Percentiles rank a stretch among this genome's conserved stretches.
Conservation (phyloP, 2,888 invertebrate species). For the Byasa hedistus region DNA sequence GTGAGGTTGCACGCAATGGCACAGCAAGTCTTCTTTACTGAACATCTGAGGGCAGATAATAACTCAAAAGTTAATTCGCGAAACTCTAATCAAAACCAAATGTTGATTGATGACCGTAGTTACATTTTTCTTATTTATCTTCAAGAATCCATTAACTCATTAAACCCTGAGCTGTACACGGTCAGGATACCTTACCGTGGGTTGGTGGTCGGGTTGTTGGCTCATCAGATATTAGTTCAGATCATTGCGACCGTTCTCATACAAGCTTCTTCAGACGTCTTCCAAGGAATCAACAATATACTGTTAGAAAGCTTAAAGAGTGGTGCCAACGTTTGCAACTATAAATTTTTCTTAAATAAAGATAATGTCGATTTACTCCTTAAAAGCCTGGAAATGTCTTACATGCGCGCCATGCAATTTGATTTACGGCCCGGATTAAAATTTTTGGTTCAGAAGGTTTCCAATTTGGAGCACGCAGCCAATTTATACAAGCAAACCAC, state of each 20-base stretch:
- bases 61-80: conserved; percentile 56
- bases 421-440: conserved; percentile 95
- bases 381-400: conserved; percentile 89
- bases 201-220: conserved; percentile 91
- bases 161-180: conserved; percentile 88
- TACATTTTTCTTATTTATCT: conserved; percentile 93
- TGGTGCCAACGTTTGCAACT: conserved; percentile 65
- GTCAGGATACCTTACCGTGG: conserved; percentile 92
- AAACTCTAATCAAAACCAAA: conserved; percentile 62
- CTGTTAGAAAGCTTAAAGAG: conserved; percentile 76
- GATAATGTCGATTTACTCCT: conserved; percentile 85
- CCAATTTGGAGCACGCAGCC: conserved; percentile 90
- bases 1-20: conserved; percentile 92
- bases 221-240: conserved; percentile 95
- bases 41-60: conserved; percentile 64
- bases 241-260: conserved; percentile 92
- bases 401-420: conserved; percentile 90
- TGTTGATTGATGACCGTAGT: conserved; percentile 89
- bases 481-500: conserved; percentile 96
- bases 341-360: conserved; percentile 76
- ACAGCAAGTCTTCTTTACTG: conserved; percentile 90
- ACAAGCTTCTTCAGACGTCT: conserved; percentile 84
- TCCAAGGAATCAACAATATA: conserved; percentile 82
- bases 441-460: conserved; percentile 95
- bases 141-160: conserved; percentile 83